Percentiles rank a stretch among this genome's conserved stretches.
Evolutionary conservation across 2,797 vertebrate genomes (phyloP).

Genomic region (Fundulus diaphanus): DNA sequence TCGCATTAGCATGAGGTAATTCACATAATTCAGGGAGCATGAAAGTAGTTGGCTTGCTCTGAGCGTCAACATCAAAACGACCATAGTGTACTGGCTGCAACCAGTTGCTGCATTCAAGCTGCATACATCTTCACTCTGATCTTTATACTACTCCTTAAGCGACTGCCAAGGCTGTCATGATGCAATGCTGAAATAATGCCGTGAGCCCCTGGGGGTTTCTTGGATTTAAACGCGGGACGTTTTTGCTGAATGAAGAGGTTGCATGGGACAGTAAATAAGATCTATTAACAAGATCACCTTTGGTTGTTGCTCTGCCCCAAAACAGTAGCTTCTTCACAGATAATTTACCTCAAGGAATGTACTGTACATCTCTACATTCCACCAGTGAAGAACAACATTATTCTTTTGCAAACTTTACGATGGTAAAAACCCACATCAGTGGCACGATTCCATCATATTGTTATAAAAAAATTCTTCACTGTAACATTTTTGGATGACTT

Average conservation of each 20-base stretch:
- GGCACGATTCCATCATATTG: neutral
- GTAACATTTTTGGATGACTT: neutral
- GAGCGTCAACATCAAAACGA: constrained; percentile 12
- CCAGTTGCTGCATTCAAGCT: constrained; percentile 6
- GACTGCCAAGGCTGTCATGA: constrained; percentile 60
- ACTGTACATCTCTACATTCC: constrained; percentile 19
- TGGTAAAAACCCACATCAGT: no score
- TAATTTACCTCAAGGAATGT: constrained; percentile 30
- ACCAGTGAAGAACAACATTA: neutral
- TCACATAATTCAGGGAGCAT: neutral
- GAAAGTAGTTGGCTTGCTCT: constrained; percentile 27
- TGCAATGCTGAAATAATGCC: constrained; percentile 57
- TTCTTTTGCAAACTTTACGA: neutral
- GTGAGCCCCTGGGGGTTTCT: constrained; percentile 38
- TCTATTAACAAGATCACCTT: constrained; percentile 25
- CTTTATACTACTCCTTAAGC: constrained; percentile 20
- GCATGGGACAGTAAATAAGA: constrained; percentile 15
- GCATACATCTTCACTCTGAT: constrained; percentile 42
- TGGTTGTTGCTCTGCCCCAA: constrained; percentile 5
- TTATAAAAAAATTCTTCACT: neutral
- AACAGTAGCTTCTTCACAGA: neutral
- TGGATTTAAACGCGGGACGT: constrained; percentile 50
- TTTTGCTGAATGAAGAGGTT: constrained; percentile 35
- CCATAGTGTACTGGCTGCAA: constrained; percentile 38
- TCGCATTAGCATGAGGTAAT: constrained; percentile 12